phyloP scores from a whole-genome alignment of 1,140 invertebrate species.

The Charaxes varanes region DNA sequence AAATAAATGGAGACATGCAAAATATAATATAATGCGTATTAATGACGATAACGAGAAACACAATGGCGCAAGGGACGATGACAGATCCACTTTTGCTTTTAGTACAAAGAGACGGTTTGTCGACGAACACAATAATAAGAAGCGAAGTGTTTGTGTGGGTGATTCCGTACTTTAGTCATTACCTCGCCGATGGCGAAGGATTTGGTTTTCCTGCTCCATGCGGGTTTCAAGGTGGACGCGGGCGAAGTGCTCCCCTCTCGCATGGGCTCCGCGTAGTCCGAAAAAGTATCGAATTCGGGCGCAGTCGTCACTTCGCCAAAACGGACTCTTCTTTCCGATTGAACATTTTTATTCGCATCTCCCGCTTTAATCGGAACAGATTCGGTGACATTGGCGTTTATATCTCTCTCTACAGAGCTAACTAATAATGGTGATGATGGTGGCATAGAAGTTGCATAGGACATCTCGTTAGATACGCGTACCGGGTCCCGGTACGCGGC shows the following conservation, averaged over 20 bases:
- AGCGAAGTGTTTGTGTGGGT: slow-evolving; percentile 56
- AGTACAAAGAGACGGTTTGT: slow-evolving; percentile 45
- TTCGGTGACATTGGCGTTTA: slow-evolving; percentile 55
- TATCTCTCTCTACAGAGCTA: slow-evolving; percentile 42
- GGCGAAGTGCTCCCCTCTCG: slow-evolving; percentile 50
- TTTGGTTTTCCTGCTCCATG: slow-evolving; percentile 70
- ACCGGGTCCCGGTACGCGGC: too few relatives aligned
- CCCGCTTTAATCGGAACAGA: slow-evolving; percentile 32
- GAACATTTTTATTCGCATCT: slow-evolving; percentile 47
- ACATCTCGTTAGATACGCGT: slow-evolving; percentile 35
- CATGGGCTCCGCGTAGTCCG: slow-evolving; percentile 45
- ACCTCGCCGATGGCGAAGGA: slow-evolving; percentile 71
- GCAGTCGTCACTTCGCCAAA: slow-evolving; percentile 61
- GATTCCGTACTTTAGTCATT: slow-evolving; percentile 63
- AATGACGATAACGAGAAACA: slow-evolving; percentile 46
- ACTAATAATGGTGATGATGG: slow-evolving; percentile 35
- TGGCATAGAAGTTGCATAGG: slow-evolving; percentile 30
- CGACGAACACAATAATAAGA: slow-evolving; percentile 73
- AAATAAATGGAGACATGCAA: slow-evolving; percentile 61
- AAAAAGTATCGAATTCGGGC: slow-evolving; percentile 43
- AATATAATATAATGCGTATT: slow-evolving; percentile 64
- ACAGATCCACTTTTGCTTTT: slow-evolving; percentile 44
- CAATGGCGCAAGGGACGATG: slow-evolving; percentile 51
- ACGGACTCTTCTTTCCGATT: slow-evolving; percentile 65
- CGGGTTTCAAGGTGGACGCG: slow-evolving; percentile 53